These are phyloP conservation scores for Xenopus laevis DNA, from an alignment of 2,113 vertebrate species.

Conservation along the genomic window DNA sequence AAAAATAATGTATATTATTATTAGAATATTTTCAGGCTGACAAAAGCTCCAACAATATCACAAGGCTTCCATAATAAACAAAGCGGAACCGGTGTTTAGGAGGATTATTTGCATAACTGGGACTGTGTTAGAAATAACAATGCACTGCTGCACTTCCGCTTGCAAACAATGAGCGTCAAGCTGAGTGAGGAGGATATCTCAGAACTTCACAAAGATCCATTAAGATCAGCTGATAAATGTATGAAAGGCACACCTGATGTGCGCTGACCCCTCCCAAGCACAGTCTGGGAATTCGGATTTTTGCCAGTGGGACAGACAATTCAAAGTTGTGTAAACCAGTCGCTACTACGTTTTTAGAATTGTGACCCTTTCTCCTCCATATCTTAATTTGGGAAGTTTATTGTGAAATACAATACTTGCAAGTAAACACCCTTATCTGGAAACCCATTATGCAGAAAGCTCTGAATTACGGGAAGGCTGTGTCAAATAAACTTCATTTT, in stretches of 20 bases:
- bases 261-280: not conserved
- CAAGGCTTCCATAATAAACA: slow-evolving; percentile 1
- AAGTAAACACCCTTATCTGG: no score
- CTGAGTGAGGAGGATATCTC: slow-evolving; percentile 7
- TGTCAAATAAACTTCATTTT: no score
- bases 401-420: no score
- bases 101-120: slow-evolving; percentile 11
- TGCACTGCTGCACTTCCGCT: not conserved
- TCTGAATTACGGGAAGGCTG: no score
- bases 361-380: no score
- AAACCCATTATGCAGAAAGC: no score
- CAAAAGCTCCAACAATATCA: not conserved
- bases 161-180: not conserved
- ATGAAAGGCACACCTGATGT: not conserved
- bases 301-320: no score
- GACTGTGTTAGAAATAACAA: slow-evolving; percentile 12
- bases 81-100: not conserved
- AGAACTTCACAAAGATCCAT: slow-evolving; percentile 11
- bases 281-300: no score
- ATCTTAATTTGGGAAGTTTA: no score
- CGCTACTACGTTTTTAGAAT: no score
- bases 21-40: slow-evolving; percentile 22
- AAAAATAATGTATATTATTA: slow-evolving; percentile 20
- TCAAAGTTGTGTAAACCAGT: no score
- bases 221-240: slow-evolving; percentile 4